These are phyloP conservation scores for Euthynnus affinis DNA, from an alignment of 2,797 vertebrate genomes.

Conservation along the genomic window DNA sequence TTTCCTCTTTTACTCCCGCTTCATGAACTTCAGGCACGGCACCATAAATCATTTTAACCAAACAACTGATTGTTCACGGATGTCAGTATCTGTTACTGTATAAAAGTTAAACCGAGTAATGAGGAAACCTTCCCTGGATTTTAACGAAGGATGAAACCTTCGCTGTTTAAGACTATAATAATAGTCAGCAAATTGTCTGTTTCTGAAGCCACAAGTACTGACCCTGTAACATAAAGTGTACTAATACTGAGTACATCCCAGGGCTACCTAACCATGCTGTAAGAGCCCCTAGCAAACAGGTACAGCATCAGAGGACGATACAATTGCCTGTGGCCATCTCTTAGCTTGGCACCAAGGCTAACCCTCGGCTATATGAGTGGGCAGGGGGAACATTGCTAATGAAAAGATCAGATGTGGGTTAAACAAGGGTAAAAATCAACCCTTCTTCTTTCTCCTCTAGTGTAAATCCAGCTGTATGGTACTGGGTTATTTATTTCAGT, in stretches of 20 bases:
- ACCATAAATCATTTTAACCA: not conserved
- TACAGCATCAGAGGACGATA: slow-evolving; percentile 39
- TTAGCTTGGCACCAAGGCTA: slow-evolving; percentile 40
- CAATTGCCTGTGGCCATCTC: slow-evolving; percentile 48
- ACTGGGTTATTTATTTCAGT: slow-evolving; percentile 80
- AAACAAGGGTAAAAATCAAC: slow-evolving; percentile 62
- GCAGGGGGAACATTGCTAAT: slow-evolving; percentile 54
- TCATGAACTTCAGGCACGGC: not conserved
- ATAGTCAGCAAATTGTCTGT: not conserved
- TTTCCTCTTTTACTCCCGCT: not conserved
- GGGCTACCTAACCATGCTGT: slow-evolving; percentile 34
- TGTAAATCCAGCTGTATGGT: slow-evolving; percentile 75
- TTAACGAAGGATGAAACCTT: not conserved
- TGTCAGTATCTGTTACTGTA: not conserved
- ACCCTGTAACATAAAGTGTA: slow-evolving; percentile 23
- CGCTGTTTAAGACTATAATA: not conserved
- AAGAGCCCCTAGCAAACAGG: slow-evolving; percentile 57
- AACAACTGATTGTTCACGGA: not conserved
- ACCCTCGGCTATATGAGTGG: slow-evolving; percentile 44
- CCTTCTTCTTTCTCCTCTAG: slow-evolving; percentile 37
- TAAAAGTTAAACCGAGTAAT: not conserved
- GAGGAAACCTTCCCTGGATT: slow-evolving; percentile 10
- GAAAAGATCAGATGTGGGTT: slow-evolving; percentile 74
- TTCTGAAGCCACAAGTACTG: slow-evolving; percentile 19
- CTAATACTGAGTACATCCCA: slow-evolving; percentile 31